Evolutionary conservation across 2,888 invertebrate genomes (phyloP), one percentile per base, ranked within the genome.

Genomic region (Diplolepis rosae): DNA sequence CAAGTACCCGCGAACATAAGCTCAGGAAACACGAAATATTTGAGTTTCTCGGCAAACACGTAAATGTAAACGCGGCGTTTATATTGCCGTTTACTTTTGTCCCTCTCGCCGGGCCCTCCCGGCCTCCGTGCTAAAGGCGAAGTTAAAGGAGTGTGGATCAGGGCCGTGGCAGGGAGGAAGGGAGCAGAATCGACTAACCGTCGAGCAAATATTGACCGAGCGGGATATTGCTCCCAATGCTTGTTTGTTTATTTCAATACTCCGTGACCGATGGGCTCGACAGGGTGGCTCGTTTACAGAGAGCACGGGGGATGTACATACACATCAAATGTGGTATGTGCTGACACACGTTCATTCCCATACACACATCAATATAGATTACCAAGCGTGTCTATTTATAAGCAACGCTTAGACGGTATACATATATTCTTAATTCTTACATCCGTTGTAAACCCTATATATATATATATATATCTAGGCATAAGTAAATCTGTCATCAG

Each of bases 151-250:
- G 73, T 27, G 69, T 24, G 61, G 69, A 70, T 45, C 68, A 74
- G 67, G 56, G n/a, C n/a, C n/a, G n/a, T n/a, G n/a, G n/a, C n/a
- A n/a, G n/a, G n/a, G n/a, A n/a, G n/a, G 4, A 66, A 52, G 65
- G 65, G 72, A 72, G 68, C 42, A 74, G 80, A 82, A 83, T 86
- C 85, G 86, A 85, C 88, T 88, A 88, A 88, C 87, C 86, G 84
- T 86, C 87, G 81, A 79, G 83, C 84, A 87, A 88, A 88, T 88
- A 88, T 88, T 88, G 87, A 87, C 88, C 84, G 83, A 87, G 87
- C 82, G 83, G 87, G 88, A 88, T 88, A 88, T 88, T 88, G 88
- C 88, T 87, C 87, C 87, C 86, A 83, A 87, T 87, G 87, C 85
- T 83, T 88, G 87, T 88, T 86, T 88, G 87, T 87, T 87, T 87